Percentiles rank a stretch among this genome's conserved stretches.
Evolutionary conservation across 1,140 invertebrate genomes (phyloP).

Genomic region (Leptinotarsa defecta): DNA sequence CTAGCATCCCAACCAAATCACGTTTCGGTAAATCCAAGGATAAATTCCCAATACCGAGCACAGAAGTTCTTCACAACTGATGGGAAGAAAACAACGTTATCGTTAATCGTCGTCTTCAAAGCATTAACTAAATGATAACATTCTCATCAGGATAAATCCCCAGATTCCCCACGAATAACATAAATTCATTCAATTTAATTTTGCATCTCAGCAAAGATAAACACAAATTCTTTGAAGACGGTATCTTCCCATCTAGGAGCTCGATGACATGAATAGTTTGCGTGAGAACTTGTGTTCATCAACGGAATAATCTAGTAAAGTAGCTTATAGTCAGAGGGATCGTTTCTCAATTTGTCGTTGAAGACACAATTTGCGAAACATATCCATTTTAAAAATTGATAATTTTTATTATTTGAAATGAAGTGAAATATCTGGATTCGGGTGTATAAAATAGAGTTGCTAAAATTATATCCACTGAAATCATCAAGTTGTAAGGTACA

Average conservation of each 20-base stretch:
- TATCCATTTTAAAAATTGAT: too few relatives aligned
- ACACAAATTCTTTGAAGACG: conserved; percentile 16
- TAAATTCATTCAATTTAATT: neutral
- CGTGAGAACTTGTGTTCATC: conserved; percentile 15
- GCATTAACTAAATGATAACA: neutral
- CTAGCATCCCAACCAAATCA: too few relatives aligned
- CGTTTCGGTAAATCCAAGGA: too few relatives aligned
- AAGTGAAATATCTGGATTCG: too few relatives aligned
- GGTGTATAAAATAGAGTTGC: too few relatives aligned
- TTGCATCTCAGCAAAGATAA: conserved; percentile 1
- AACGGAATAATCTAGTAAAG: conserved; percentile 5
- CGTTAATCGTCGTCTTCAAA: neutral
- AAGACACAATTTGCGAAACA: too few relatives aligned
- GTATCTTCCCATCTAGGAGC: neutral
- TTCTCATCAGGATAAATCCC: neutral
- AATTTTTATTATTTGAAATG: too few relatives aligned
- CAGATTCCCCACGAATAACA: neutral
- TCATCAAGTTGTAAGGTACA: too few relatives aligned
- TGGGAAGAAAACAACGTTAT: neutral
- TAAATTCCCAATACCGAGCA: neutral
- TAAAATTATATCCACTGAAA: too few relatives aligned
- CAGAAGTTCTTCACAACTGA: neutral
- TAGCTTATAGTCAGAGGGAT: neutral
- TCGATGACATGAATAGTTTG: conserved; percentile 6
- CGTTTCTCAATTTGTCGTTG: too few relatives aligned